Evolutionary conservation across 2,113 vertebrate species (phyloP), one percentile per base, ranked within the genome.

Genomic region (Sander lucioperca): DNA sequence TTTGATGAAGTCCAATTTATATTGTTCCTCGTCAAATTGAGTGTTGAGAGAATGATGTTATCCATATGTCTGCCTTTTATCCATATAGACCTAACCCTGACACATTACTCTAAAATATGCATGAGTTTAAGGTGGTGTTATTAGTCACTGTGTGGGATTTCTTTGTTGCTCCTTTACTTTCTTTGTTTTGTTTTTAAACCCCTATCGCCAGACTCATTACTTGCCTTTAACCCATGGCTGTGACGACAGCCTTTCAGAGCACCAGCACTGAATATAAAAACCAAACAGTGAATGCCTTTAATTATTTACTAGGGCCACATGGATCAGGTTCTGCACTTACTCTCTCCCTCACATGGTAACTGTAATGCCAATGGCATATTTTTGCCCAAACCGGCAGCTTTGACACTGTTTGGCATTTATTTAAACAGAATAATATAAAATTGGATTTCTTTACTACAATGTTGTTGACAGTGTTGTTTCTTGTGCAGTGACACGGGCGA

Each of bases 221-320:
- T 33, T 69, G 62, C 30, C 48, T 80, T 74, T 83, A 71, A 73
- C 63, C 47, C 63, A 51, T 39, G 5, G 23, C 56, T 39, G 33
- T 67, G 45, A 74, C 6, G 78, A 13, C 66, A 84, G 36, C 25
- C 57, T 74, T 76, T 74, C 51, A 48, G 18, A 71, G 30, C 39
- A 74, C 56, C 12, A 18, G 12, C 33, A 18, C 27, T 47, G 50
- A 77, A 47, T 6, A 47, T 68, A 75, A 83, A 82, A 69, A 72
- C 59, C 70, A 74, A 84, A 82, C 70, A 76, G 51, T 71, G 57
- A 56, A 63, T n/a, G 33, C 16, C 56, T 82, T 91, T 65, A 90
- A 89, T 91, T 79, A 89, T 92, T 93, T 56, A 91, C 36, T 21
- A 61, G 77, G 67, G 71, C 77, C 82, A 64, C 67, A 59, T 43